A percentile compares a stretch with the other conserved stretches of the same genome.
Conservation (phyloP, 2,113 vertebrate genomes). For the Sialia sialis region DNA sequence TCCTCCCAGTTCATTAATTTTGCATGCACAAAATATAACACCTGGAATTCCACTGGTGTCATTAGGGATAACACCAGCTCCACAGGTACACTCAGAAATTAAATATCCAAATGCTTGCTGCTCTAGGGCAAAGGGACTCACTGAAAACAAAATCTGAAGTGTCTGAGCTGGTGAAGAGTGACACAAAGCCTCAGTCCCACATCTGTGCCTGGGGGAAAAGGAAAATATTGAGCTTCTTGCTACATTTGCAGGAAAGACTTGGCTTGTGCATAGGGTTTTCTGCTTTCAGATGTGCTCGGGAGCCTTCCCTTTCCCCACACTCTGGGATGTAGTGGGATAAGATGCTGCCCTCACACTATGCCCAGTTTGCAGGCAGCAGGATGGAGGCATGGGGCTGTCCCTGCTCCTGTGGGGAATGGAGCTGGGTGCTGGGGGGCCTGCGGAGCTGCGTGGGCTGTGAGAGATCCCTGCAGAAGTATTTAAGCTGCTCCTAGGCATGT, state of each 20-base stretch:
- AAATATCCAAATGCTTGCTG: neutral
- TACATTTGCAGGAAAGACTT: neutral
- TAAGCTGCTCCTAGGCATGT: neutral
- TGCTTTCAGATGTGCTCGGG: neutral
- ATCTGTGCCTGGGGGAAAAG: neutral
- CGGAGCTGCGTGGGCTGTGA: neutral
- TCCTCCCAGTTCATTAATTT: neutral
- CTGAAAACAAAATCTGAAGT: neutral
- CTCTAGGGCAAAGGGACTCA: neutral
- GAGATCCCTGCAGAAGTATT: conserved; percentile 27
- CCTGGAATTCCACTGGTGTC: neutral
- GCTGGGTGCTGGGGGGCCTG: accelerated
- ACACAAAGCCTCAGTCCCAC: neutral
- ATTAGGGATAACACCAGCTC: neutral
- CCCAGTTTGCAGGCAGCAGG: neutral
- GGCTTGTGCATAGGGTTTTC: neutral
- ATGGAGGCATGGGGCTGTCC: neutral
- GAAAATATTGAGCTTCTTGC: neutral
- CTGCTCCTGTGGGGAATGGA: neutral
- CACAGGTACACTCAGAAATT: neutral
- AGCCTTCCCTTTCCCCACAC: accelerated
- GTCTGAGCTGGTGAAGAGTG: neutral
- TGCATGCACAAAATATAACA: neutral
- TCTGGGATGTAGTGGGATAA: neutral
- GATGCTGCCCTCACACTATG: neutral